Base-by-base conservation (phyloP, 2,797 vertebrate genomes). In the Premnoplex brunnescens region DNA sequence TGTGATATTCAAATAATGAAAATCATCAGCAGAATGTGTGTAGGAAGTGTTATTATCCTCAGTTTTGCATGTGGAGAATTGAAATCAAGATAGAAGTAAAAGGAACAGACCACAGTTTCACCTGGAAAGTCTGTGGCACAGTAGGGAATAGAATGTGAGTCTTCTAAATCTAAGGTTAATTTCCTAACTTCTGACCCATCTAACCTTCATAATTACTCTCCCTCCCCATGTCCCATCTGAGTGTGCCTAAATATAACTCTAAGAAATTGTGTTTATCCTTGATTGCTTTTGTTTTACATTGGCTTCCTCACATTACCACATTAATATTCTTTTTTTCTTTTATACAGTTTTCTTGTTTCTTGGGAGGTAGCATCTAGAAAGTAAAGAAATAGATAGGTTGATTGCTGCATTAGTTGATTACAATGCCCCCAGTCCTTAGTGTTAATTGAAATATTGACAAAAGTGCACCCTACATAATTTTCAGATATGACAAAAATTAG, bases 111-210 rank as follows among this genome's bases (percentile, higher is more conserved):
- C 75, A 84, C 46, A 72, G 22, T 66, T 90, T 91, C 60, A 74
- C 60, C 64, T 56, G 68, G 10, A 48, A 92, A 72, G 8, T 80
- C 44, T 71, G 34, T 78, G 46, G 7, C 27, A 68, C 39, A 14
- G 12, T 23, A 58, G 64, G 72, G 72, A 92, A 93, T 54, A 68
- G 28, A 85, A 85, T 37, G 11, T 17, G 54, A 51, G 10, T 4
- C 46, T 71, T 80, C 72, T 60, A 83, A 97, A 95, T 64, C 37
- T 77, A 71, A 95, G 88, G 73, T 86, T 89, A 73, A 51, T 94
- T 95, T 88, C 44, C 32, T 67, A 67, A 67, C 46, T 91, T 88
- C 44, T 95, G 72, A 76, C 62, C 48, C 10, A 51, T 56, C 60
- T 91, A 77, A 85, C 60, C 75, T 85, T 41, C 10, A 21, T 74